Evolutionary conservation across 1,140 invertebrate species (phyloP).

Genomic region (Eumaeus atala): DNA sequence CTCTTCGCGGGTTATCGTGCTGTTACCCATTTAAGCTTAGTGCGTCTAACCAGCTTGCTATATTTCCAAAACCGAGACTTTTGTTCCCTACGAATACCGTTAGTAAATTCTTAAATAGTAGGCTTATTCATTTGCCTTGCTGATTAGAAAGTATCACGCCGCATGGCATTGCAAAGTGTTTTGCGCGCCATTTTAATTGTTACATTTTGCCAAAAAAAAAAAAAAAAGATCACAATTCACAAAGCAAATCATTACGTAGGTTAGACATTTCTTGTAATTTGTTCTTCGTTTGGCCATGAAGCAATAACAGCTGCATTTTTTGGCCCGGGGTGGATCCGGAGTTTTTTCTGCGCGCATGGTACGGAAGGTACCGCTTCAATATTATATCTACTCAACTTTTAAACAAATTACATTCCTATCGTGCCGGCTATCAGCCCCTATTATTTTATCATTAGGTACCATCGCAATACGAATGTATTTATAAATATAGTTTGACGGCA

Average conservation of each 20-base stretch:
- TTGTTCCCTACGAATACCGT: no score
- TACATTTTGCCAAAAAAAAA: no score
- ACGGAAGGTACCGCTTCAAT: slow-evolving; percentile 46
- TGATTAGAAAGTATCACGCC: no score
- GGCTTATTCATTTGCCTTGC: neutral
- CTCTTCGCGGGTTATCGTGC: slow-evolving; percentile 69
- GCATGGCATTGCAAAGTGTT: no score
- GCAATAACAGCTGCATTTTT: slow-evolving; percentile 46
- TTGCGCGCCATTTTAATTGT: no score
- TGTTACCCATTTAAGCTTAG: slow-evolving; percentile 53
- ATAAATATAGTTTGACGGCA: slow-evolving; percentile 11
- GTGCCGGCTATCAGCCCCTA: slow-evolving; percentile 60
- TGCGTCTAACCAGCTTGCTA: slow-evolving; percentile 67
- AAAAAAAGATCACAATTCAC: no score
- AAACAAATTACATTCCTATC: slow-evolving; percentile 71
- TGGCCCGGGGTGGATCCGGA: slow-evolving; percentile 60
- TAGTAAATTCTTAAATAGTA: neutral
- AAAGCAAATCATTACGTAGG: no score
- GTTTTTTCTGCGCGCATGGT: slow-evolving; percentile 64
- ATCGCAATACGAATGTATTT: slow-evolving; percentile 25
- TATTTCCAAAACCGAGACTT: slow-evolving; percentile 54
- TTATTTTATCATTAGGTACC: slow-evolving; percentile 72
- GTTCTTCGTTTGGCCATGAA: slow-evolving; percentile 32
- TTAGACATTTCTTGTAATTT: slow-evolving; percentile 29
- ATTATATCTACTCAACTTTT: slow-evolving; percentile 53